These are phyloP conservation scores for Camponotus fellah DNA, from an alignment of 2,888 invertebrate genomes.

Conservation along the genomic window DNA sequence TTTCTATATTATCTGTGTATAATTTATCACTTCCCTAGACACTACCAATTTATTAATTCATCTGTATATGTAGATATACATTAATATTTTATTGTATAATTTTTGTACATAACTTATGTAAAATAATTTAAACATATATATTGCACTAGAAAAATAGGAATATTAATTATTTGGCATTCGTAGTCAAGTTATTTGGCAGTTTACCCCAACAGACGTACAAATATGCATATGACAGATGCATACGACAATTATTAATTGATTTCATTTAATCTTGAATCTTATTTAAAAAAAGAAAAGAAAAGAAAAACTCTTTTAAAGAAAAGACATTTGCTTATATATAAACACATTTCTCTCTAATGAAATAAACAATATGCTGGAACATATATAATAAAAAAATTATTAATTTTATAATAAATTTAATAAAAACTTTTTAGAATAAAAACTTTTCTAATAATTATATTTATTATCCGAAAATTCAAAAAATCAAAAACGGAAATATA, in stretches of 20 bases:
- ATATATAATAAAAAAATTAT: not conserved
- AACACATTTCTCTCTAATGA: not conserved
- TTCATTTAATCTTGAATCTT: not conserved
- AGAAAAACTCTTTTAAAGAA: not conserved
- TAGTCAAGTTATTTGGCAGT: conserved; percentile 72
- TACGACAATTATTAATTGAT: conserved; percentile 15
- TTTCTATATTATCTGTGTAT: not conserved
- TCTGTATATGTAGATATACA: conserved; percentile 11
- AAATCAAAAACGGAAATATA: not conserved
- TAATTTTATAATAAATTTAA: not conserved
- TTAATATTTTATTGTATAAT: not conserved
- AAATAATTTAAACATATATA: conserved; percentile 71
- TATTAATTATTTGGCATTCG: conserved; percentile 80
- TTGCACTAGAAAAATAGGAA: conserved; percentile 77
- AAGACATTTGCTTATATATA: not conserved
- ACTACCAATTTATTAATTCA: conserved; percentile 10
- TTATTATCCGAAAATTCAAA: not conserved
- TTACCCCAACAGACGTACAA: conserved; percentile 31
- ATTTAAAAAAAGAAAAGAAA: not conserved
- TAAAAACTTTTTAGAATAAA: not conserved
- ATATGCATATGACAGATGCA: not conserved
- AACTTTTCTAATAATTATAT: not conserved
- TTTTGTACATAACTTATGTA: conserved; percentile 35
- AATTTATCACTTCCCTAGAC: conserved; percentile 14
- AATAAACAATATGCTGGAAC: conserved; percentile 3